A percentile compares a stretch with the other conserved stretches of the same genome.
phyloP scores from a whole-genome alignment of 1,140 invertebrate genomes.

The Reticulitermes speratus region DNA sequence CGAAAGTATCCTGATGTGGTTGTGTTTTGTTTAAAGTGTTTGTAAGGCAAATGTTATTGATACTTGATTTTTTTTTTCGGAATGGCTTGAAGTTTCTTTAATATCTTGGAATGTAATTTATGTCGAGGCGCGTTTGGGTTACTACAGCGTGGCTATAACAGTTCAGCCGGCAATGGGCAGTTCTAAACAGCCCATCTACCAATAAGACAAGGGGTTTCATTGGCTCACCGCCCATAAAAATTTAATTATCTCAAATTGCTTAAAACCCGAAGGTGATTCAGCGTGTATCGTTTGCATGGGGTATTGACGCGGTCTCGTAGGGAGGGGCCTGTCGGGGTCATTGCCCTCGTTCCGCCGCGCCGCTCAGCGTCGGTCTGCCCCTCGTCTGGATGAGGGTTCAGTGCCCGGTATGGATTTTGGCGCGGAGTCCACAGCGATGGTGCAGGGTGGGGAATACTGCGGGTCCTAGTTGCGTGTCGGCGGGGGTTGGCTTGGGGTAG shows the following conservation, averaged over 20 bases:
- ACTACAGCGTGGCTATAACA: background rate
- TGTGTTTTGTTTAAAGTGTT: background rate
- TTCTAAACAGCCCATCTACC: background rate
- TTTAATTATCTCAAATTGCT: constrained; percentile 1
- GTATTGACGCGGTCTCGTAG: background rate
- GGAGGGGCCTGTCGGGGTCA: background rate
- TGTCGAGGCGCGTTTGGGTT: background rate
- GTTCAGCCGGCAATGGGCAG: background rate
- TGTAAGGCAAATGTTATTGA: background rate
- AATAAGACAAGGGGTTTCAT: background rate
- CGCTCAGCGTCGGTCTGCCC: background rate
- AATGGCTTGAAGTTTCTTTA: background rate
- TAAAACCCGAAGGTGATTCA: background rate
- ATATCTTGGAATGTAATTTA: background rate
- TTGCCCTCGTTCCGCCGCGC: background rate
- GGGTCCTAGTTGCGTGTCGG: background rate
- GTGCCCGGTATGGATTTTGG: constrained; percentile 29
- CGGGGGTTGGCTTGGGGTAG: constrained; percentile 25
- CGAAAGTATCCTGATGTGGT: background rate
- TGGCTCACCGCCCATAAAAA: background rate
- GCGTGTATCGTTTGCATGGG: constrained; percentile 5
- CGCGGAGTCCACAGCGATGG: background rate
- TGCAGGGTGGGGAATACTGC: background rate
- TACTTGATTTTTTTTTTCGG: background rate
- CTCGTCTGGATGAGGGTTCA: constrained; percentile 25